phyloP scores from a whole-genome alignment of 2,797 vertebrate species.

The Xiphophorus birchmanni region DNA sequence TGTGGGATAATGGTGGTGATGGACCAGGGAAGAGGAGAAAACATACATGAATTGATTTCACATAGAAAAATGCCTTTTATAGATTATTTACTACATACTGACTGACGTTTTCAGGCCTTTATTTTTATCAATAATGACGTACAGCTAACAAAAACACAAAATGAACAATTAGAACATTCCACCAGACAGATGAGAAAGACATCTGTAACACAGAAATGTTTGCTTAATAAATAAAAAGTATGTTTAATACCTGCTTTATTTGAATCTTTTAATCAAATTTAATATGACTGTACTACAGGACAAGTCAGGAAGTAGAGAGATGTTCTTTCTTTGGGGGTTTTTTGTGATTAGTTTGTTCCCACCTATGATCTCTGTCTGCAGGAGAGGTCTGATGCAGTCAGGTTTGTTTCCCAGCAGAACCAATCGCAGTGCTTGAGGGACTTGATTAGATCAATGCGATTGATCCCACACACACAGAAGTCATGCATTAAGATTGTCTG shows the following conservation, averaged over 20 bases:
- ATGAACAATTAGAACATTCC: not conserved
- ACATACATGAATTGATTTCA: not conserved
- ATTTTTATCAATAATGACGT: not conserved
- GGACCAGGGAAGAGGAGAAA: not conserved
- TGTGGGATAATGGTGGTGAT: not conserved
- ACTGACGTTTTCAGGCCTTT: not conserved
- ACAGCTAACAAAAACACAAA: not conserved
- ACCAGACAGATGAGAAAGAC: not conserved
- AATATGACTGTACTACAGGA: not conserved
- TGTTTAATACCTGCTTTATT: not conserved
- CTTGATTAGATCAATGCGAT: not conserved
- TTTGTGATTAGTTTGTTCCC: not conserved
- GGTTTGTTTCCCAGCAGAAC: not conserved
- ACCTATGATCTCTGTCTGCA: not conserved
- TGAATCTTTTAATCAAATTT: not conserved
- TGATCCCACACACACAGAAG: not conserved
- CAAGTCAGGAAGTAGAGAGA: not conserved
- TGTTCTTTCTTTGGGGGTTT: not conserved
- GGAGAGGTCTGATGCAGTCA: not conserved
- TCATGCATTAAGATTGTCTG: not conserved
- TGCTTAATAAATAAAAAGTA: not conserved
- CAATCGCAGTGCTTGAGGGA: not conserved
- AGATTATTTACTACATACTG: not conserved
- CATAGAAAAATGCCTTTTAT: not conserved
- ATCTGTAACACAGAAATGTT: not conserved